A percentile compares a stretch with the other conserved stretches of the same genome.
Conservation (phyloP, 1,140 invertebrate genomes). For the Ceratina calcarata region DNA sequence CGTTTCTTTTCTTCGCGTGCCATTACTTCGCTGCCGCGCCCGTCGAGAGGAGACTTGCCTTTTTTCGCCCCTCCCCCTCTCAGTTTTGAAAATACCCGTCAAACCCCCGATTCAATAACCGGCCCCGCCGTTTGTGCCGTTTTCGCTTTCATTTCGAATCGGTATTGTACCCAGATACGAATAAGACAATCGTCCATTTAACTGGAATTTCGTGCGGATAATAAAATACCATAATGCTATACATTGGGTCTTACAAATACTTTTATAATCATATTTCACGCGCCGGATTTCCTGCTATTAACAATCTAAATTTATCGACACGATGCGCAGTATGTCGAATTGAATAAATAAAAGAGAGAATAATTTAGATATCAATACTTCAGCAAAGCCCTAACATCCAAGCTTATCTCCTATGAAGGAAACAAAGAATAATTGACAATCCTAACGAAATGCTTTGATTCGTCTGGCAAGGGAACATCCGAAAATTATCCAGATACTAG, state of each 20-base stretch:
- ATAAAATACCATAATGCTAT: background rate
- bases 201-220: background rate
- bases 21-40: background rate
- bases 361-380: too few species aligned
- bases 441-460: background rate
- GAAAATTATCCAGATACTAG: slow-evolving; percentile 12
- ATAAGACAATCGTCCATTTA: background rate
- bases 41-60: slow-evolving; percentile 1
- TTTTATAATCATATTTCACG: too few species aligned
- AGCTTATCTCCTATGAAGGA: too few species aligned
- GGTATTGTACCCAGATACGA: background rate
- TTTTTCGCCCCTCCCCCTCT: background rate
- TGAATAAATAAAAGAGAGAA: too few species aligned
- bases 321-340: too few species aligned
- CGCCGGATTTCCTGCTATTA: too few species aligned
- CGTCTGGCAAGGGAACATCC: background rate
- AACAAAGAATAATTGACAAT: too few species aligned
- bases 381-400: too few species aligned
- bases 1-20: slow-evolving; percentile 33
- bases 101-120: background rate
- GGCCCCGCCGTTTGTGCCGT: background rate
- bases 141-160: background rate
- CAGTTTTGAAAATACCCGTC: slow-evolving; percentile 9
- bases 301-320: too few species aligned
- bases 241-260: too few species aligned